Evolutionary conservation across 2,113 vertebrate genomes (phyloP).

Genomic region (Hypocryptadius cinnamomeus): DNA sequence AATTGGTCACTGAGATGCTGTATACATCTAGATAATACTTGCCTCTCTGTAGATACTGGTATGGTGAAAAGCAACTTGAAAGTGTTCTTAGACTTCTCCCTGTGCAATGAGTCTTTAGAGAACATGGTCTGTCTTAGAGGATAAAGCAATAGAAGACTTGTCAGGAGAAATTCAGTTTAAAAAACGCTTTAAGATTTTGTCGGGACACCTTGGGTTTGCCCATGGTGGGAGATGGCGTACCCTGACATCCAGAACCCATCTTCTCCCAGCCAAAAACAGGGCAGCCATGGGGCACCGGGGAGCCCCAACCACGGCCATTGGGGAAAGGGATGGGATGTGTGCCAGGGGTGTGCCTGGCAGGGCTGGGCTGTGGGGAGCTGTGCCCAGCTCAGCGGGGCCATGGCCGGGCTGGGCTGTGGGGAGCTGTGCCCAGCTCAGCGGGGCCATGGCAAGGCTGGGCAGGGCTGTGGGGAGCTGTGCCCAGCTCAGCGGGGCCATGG

Average conservation of each 20-base stretch:
- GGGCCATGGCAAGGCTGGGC: too few relatives aligned
- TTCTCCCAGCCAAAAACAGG: not conserved
- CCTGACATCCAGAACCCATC: not conserved
- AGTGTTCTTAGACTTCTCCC: not conserved
- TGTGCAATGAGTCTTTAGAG: not conserved
- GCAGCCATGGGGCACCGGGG: accelerated
- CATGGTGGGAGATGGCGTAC: accelerated
- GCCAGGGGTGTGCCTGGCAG: accelerated
- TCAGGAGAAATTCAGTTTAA: not conserved
- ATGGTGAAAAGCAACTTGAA: not conserved
- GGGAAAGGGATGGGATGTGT: too few relatives aligned
- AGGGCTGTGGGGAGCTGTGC: not conserved
- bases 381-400: accelerated
- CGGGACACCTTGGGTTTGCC: not conserved
- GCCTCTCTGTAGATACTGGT: not conserved
- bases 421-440: too few relatives aligned
- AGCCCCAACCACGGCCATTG: accelerated
- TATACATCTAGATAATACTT: not conserved
- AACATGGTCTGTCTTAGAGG: not conserved
- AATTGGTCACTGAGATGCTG: not conserved
- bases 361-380: not conserved
- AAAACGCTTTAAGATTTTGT: not conserved
- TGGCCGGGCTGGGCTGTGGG: not conserved
- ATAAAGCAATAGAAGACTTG: not conserved
- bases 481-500: accelerated